These are phyloP conservation scores for Chaenocephalus aceratus DNA, from an alignment of 2,113 vertebrate species.

Conservation along the genomic window DNA sequence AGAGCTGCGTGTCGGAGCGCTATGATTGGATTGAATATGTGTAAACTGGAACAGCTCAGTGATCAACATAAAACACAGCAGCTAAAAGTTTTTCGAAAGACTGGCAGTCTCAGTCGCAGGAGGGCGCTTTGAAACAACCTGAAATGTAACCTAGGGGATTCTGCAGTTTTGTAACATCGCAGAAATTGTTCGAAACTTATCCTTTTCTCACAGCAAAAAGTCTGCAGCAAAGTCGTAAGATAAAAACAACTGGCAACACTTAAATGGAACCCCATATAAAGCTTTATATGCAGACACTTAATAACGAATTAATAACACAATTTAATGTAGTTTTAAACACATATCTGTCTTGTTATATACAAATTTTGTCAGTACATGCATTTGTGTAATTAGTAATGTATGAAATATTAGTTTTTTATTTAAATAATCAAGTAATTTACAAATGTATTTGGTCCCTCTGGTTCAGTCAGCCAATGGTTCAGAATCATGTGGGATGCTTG, in stretches of 20 bases:
- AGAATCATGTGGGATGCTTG: too few species aligned
- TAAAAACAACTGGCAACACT: constrained; percentile 9
- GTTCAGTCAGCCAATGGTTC: too few species aligned
- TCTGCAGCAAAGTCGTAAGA: constrained; percentile 19
- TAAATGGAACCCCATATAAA: background rate
- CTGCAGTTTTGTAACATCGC: constrained; percentile 54
- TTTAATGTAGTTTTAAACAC: background rate
- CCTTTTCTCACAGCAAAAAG: constrained; percentile 5
- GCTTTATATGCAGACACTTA: background rate
- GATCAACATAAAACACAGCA: constrained; percentile 59
- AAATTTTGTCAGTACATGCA: background rate
- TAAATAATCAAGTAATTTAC: too few species aligned
- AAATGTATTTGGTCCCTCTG: too few species aligned
- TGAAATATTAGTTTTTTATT: too few species aligned
- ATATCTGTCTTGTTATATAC: background rate
- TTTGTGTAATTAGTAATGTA: too few species aligned
- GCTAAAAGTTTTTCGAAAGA: constrained; percentile 55
- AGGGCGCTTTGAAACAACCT: constrained; percentile 59
- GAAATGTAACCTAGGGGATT: constrained; percentile 55
- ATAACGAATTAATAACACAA: background rate
- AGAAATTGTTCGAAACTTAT: constrained; percentile 53
- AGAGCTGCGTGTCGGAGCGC: constrained; percentile 41
- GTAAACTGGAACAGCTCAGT: constrained; percentile 63
- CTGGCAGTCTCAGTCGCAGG: constrained; percentile 41
- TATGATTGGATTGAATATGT: constrained; percentile 42